Evolutionary conservation across 2,113 vertebrate species (phyloP), one percentile per base, ranked within the genome.

Genomic region (Terrapene triunguis): DNA sequence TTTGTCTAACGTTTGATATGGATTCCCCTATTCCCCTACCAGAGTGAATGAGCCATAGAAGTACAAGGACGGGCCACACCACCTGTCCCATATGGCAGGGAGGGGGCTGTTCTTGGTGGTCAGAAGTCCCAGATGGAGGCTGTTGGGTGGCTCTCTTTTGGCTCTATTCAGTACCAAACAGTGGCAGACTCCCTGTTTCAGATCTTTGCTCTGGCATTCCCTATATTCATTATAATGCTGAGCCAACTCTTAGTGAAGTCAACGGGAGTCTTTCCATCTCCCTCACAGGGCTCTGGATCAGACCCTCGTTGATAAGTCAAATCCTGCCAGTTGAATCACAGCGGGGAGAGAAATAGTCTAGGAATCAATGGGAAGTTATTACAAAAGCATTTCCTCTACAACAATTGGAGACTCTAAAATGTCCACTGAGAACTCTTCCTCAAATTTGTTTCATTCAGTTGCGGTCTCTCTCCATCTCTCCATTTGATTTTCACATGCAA

Each of bases 181-280:
- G 14, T 54, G 21, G 62, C 35, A 65, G 29, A 65, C 14, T 16
- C 62, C 27, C 12, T 17, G 12, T 14, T 35, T 65, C 62, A 69
- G 35, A n/a, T 35, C 72, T 25, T 24, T 13, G n/a, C n/a, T 38
- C 10, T 44, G 0, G 47, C 59, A 62, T 44, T 54, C 24, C 2
- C 59, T 48, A 1, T 27, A 8, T 11, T 72, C 50, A 4, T n/a
- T 24, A 38, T 21, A 19, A 2, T 16, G 29, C n/a, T 21, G 76
- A 38, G 2, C 2, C 0, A 1, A 10, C n/a, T 10, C 81, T 82
- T 48, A 32, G 38, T 29, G 5, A 83, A 32, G 12, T 38, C 38
- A 42, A 9, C 10, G 32, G 88, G 57, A 47, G 53, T 29, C 29
- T 21, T 16, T 29, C 82, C 16, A 1, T 42, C 50, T 47, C 65